Conservation (phyloP, 1,140 invertebrate species). For the Trichomalopsis sarcophagae region DNA sequence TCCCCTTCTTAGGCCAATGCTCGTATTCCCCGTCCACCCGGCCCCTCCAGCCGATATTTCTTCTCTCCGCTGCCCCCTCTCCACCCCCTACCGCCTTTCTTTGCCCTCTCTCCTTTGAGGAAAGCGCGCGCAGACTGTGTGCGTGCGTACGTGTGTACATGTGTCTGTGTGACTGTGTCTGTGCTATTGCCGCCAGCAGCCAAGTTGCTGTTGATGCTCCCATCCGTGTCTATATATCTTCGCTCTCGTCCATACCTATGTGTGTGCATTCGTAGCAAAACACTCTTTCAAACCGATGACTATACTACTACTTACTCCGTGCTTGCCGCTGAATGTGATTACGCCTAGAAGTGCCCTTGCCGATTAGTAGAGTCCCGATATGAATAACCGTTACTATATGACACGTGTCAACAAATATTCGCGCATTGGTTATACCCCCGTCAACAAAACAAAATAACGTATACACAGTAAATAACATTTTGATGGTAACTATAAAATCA, state of each 20-base stretch:
- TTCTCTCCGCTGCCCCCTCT: slow-evolving; percentile 8
- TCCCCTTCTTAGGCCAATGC: slow-evolving; percentile 33
- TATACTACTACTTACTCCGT: not conserved
- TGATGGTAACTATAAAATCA: too few species aligned
- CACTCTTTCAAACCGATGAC: not conserved
- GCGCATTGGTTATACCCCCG: too few species aligned
- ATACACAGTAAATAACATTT: too few species aligned
- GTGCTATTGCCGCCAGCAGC: not conserved
- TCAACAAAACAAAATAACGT: too few species aligned
- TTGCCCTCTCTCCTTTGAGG: slow-evolving; percentile 9
- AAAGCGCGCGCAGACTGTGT: slow-evolving; percentile 25
- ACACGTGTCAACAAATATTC: too few species aligned
- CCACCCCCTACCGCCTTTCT: slow-evolving; percentile 5
- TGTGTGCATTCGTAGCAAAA: not conserved
- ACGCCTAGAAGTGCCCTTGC: not conserved
- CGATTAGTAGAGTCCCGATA: too few species aligned
- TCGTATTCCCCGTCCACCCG: not conserved
- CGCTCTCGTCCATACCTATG: not conserved
- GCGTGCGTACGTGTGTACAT: not conserved
- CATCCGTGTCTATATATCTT: not conserved
- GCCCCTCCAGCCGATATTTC: not conserved
- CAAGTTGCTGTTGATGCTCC: not conserved
- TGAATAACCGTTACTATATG: too few species aligned
- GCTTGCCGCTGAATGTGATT: not conserved
- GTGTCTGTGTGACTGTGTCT: not conserved